Evolutionary conservation across 35 echinoderm and acorn worm genomes (phyloP), one percentile per base, ranked within the genome.

Genomic region (Lytechinus variegatus): DNA sequence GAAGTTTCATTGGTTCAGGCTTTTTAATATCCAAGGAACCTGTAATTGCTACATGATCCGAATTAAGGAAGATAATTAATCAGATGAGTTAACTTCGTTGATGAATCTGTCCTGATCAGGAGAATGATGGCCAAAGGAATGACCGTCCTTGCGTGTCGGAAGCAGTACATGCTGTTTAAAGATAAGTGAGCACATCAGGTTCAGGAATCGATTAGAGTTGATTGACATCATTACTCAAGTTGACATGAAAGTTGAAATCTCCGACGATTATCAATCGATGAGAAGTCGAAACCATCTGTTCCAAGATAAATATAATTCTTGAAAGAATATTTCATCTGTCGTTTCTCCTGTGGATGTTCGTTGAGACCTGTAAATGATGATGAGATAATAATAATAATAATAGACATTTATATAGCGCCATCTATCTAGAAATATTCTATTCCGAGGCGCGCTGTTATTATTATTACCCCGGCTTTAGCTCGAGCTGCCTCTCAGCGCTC

Each of bases 231-330:
- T 66, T 72, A 66, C 21, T 14, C 16, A 72, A 16, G 60, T 94
- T 56, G 24, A 94, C 16, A 72, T 94, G 94, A 72, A 94, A 72
- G 55, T 94, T 94, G 28, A 94, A 56, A 56, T 94, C 94, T 27
- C 94, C 94, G 2, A 94, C 94, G 4, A 92, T 14, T 24, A 87
- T 87, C 7, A 87, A 27, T 33, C 86, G 86, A 87, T 87, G 86
- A 8, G 86, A 33, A 33, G 29, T 33, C 86, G n/a, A 27, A 6
- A 87, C 86, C 86, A 87, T 5, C 29, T 87, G 86, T 14, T 87
- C 86, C 21, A 87, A 33, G 86, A 87, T 4, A 27, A 24, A 9
- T 24, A 87, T 9, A 87, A 87, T 87, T 87, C 14, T 87, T 14
- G 86, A 14, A 87, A 87, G 86, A 87, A 87, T 27, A 33, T 9